Conservation (phyloP, 2,113 vertebrate species). For the Salvelinus alpinus region DNA sequence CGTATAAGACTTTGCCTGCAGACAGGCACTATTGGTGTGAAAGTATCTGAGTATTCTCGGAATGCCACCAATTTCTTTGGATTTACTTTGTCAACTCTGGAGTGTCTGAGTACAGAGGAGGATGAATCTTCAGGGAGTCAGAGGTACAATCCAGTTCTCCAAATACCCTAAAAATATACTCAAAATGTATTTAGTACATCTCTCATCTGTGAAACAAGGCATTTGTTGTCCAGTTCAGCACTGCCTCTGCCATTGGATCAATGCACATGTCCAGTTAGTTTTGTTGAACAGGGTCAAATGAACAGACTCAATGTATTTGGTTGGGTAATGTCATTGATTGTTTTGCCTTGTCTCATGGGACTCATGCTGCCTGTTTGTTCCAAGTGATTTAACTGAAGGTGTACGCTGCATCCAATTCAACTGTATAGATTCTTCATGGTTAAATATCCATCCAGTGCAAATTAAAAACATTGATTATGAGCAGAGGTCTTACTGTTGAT, state of each 20-base stretch:
- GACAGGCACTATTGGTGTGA: no score
- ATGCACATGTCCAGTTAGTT: conserved; percentile 20
- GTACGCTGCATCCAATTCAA: conserved; percentile 1
- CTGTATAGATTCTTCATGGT: not conserved
- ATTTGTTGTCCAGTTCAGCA: not conserved
- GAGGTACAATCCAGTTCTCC: not conserved
- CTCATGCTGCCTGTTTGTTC: not conserved
- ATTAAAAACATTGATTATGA: no score
- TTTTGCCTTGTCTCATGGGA: conserved; percentile 12
- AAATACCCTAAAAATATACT: not conserved
- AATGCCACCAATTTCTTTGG: conserved; percentile 1
- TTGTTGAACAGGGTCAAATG: not conserved
- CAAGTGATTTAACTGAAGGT: not conserved
- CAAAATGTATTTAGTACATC: conserved; percentile 7
- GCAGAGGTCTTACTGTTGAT: no score
- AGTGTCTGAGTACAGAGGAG: not conserved
- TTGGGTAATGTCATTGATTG: conserved; percentile 1
- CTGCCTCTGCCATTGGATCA: conserved; percentile 31
- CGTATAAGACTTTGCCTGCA: no score
- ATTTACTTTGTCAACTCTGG: not conserved
- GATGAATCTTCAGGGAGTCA: not conserved
- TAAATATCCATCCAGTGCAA: no score
- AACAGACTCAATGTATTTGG: conserved; percentile 17
- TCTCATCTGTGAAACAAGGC: not conserved
- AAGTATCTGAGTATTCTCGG: no score